These are phyloP conservation scores for Grallaria varia DNA, from an alignment of 2,113 vertebrate genomes.

Conservation along the genomic window DNA sequence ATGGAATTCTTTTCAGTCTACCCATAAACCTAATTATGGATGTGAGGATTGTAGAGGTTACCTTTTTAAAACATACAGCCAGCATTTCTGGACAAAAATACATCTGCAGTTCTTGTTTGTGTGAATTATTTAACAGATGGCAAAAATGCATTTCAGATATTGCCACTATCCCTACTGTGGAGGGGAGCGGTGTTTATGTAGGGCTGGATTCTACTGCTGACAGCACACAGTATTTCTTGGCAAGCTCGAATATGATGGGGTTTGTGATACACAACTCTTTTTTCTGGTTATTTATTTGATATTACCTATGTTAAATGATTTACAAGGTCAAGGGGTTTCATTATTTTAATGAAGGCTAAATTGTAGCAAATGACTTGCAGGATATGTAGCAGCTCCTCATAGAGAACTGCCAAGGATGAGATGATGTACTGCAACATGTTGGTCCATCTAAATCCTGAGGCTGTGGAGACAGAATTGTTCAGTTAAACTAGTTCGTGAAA, in stretches of 20 bases:
- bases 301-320: not conserved
- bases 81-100: conserved; percentile 40
- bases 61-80: conserved; percentile 66
- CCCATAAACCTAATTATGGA: conserved; percentile 65
- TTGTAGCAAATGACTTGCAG: not conserved
- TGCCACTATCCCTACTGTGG: not conserved
- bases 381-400: not conserved
- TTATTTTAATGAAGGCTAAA: conserved; percentile 2
- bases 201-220: not conserved
- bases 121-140: conserved; percentile 67
- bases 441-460: not conserved
- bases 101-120: conserved; percentile 53
- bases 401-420: not conserved
- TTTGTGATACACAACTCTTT: not conserved
- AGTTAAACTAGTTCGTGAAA: not conserved
- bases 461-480: not conserved
- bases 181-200: not conserved
- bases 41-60: conserved; percentile 71
- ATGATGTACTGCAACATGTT: not conserved
- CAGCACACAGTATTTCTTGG: not conserved
- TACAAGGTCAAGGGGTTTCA: not conserved
- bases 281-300: not conserved
- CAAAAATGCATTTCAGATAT: not conserved
- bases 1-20: conserved; percentile 62
- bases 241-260: not conserved